These are phyloP conservation scores for Xanthia togata DNA, from an alignment of 2,888 invertebrate species.

Conservation along the genomic window DNA sequence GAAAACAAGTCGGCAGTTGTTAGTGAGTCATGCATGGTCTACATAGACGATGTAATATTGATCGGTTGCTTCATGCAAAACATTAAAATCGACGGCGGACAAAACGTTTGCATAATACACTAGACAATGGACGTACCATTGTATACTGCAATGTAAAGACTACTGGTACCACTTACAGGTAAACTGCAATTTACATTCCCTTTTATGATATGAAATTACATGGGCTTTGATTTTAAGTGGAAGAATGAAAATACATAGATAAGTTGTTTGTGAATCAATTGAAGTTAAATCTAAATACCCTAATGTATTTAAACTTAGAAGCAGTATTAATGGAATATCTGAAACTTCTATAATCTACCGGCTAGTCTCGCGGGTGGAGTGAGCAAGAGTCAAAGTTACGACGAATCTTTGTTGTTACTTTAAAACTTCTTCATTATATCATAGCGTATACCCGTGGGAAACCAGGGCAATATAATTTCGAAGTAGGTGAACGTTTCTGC, in stretches of 20 bases:
- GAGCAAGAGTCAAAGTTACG: slow-evolving; percentile 45
- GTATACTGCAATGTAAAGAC: not conserved
- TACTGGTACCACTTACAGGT: slow-evolving; percentile 3
- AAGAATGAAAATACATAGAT: not conserved
- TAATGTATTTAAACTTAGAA: slow-evolving; percentile 8
- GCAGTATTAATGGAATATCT: slow-evolving; percentile 27
- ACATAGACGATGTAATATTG: slow-evolving; percentile 45
- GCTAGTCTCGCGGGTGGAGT: slow-evolving; percentile 39
- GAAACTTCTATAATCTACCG: slow-evolving; percentile 32
- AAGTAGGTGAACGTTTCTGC: slow-evolving; percentile 33
- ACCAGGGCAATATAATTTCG: slow-evolving; percentile 36
- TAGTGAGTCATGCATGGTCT: slow-evolving; percentile 30
- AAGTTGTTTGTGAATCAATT: not conserved
- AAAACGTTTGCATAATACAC: slow-evolving; percentile 54
- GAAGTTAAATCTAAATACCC: not conserved
- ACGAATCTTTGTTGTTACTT: slow-evolving; percentile 46
- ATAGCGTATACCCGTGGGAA: slow-evolving; percentile 29
- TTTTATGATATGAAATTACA: slow-evolving; percentile 11
- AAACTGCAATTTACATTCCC: slow-evolving; percentile 18
- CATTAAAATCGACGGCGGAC: slow-evolving; percentile 47
- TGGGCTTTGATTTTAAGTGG: not conserved
- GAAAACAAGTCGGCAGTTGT: slow-evolving; percentile 21
- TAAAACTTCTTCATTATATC: slow-evolving; percentile 54
- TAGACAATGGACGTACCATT: slow-evolving; percentile 27
- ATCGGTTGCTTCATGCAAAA: slow-evolving; percentile 48